Base-by-base conservation (phyloP, 2,113 vertebrate genomes). In the Illadopsis cleaveri region DNA sequence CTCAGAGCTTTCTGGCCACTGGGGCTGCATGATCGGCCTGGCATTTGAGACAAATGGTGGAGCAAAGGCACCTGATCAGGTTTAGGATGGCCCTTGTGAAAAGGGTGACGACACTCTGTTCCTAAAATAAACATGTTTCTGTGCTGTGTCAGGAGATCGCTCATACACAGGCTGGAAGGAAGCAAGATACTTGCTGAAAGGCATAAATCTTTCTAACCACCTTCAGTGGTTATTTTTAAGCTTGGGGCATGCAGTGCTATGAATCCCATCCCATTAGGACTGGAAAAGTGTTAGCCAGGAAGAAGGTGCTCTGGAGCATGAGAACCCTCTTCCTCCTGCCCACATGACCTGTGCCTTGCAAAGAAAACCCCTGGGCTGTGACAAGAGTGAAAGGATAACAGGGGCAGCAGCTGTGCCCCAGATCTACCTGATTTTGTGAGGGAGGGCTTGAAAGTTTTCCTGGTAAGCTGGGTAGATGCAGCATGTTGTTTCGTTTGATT, bases 191-290 rank as follows among this genome's bases (percentile, higher is more conserved):
- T 90, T 64, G 51, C 83, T 91, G 80, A 90, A 93, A 92, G 81
- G 56, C 56, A 69, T 75, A 68, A 60, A 89, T 84, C 48, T 92
- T 86, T 71, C 60, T 89, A 89, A 92, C 76, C 40, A 89, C 50
- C 60, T 90, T 92, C 72, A 62, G 15, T 13, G 50, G 79, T 93
- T 93, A 73, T 94, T 92, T 94, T 93, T 94, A 94, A 81, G 64
- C 51, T 86, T 21, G 30, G 86, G 25, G 40, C 28, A 82, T 31
- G 38, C 57, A 78, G 64, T 47, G 53, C 65, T 69, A n/a, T 40
- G 80, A 89, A 75, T 82, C 51, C 56, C 60, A 45, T 79, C 28
- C 79, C 35, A 40, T 60, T 60, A 85, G 33, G 50, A 40, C 65
- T 75, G 44, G 65, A 79, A 80, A 53, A 86, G 30, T 15, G n/a